Evolutionary conservation across 1,140 invertebrate species (phyloP), one percentile per base, ranked within the genome.

Genomic region (Drosophila micromelanica): DNA sequence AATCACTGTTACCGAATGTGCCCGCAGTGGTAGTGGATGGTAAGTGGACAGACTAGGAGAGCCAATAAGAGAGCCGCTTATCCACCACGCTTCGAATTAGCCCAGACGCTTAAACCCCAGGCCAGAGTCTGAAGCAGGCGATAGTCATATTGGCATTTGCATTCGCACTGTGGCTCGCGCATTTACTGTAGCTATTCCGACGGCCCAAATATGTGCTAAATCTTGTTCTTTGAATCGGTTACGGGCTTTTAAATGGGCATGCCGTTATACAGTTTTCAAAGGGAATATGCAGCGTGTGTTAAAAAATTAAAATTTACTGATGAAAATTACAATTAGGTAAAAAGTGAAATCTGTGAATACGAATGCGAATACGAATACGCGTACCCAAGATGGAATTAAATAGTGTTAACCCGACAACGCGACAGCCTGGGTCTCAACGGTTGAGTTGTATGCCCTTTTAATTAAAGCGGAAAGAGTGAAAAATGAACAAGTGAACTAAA

Each of bases 401-500:
- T 13, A 64, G 51, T 46, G 51, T 9, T 5, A 32, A 32, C 23
- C 11, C 45, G 45, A 35, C 7, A 51, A 62, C 2, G 6, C 27
- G 27, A 3, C 27, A 27, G 4, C 27, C 27, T 51, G 37, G 12
- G 45, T 9, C 12, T 27, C 37, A 17, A 38, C 35, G 49, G 13
- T 45, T 11, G 12, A 9, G 23, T 15, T 27, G 59, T 15, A 51
- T 59, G 51, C 48, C 37, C 32, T 61, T 61, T 30, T 54, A 61
- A 56, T 49, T 17, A 17, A 23, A 42, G 35, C n/a, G 12, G 20
- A n/a, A 51, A 17, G 9, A 70, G 42, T 62, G 57, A 37, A 63
- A 77, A 86, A 67, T 57, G 74, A 74, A 69, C 76, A 85, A 80
- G 74, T 77, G 82, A 71, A 75, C 37, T 73, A 55, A 70, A 78